These are phyloP conservation scores for Eurosta solidaginis DNA, from an alignment of 1,140 invertebrate genomes.

Conservation along the genomic window DNA sequence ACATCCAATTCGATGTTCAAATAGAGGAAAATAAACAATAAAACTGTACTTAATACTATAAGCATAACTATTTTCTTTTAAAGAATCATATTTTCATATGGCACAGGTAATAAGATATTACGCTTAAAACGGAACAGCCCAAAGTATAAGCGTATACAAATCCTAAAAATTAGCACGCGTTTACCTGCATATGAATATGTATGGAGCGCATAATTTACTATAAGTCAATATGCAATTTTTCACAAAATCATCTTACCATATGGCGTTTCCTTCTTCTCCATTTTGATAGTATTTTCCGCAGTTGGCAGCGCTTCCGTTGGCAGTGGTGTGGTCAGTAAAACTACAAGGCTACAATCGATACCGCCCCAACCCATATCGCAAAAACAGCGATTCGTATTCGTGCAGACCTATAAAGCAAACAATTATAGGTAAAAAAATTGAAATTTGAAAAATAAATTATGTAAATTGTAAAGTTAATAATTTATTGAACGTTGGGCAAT, in stretches of 20 bases:
- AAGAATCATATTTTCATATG: no score
- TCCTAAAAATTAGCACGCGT: no score
- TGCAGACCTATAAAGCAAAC: slow-evolving; percentile 75
- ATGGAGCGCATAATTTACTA: not conserved
- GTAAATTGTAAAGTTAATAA: not conserved
- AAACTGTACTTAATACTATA: no score
- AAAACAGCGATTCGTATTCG: slow-evolving; percentile 89
- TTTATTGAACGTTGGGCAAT: not conserved
- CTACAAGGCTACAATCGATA: slow-evolving; percentile 81
- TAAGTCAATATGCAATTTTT: not conserved
- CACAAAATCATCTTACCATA: slow-evolving; percentile 72
- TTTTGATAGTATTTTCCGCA: slow-evolving; percentile 64
- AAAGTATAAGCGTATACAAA: no score
- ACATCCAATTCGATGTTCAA: no score
- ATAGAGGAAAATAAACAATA: no score
- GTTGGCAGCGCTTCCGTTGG: slow-evolving; percentile 62
- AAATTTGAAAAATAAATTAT: not conserved
- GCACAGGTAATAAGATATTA: no score
- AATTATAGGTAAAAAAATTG: not conserved
- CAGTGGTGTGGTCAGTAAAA: slow-evolving; percentile 67
- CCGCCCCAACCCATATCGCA: slow-evolving; percentile 89
- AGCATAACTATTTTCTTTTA: no score
- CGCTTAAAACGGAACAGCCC: no score
- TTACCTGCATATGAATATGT: not conserved
- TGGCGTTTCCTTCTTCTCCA: slow-evolving; percentile 85